These are phyloP conservation scores for Lagocephalus sceleratus DNA, from an alignment of 2,797 vertebrate species.

Conservation along the genomic window DNA sequence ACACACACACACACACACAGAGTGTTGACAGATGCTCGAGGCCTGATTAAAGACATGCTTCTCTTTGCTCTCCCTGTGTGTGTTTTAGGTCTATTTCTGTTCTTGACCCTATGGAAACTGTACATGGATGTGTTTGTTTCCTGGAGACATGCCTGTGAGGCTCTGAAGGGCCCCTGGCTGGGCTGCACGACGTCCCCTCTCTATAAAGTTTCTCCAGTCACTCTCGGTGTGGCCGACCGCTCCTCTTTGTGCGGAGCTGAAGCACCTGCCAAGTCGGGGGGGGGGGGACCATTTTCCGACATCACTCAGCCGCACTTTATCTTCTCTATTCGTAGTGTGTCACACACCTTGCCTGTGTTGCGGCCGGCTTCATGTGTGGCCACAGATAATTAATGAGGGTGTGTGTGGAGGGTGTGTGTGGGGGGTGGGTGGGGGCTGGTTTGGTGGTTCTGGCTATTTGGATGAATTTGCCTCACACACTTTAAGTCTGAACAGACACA, in stretches of 20 bases:
- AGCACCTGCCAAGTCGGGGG: conserved; percentile 51
- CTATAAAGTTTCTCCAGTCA: conserved; percentile 18
- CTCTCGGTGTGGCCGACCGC: conserved; percentile 35
- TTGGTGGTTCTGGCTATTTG: not conserved
- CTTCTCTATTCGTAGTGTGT: conserved; percentile 44
- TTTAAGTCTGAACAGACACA: too few relatives aligned
- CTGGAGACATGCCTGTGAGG: conserved; percentile 5
- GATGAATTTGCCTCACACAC: conserved; percentile 4
- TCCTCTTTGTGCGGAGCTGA: conserved; percentile 32
- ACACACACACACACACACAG: conserved; percentile 33
- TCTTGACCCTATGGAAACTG: conserved; percentile 11
- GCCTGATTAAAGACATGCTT: conserved; percentile 49
- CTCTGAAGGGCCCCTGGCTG: conserved; percentile 1
- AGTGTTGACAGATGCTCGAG: conserved; percentile 47
- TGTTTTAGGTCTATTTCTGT: conserved; percentile 14
- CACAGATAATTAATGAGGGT: conserved; percentile 3
- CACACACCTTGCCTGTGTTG: conserved; percentile 47
- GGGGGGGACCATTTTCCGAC: conserved; percentile 40
- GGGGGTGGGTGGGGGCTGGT: not conserved
- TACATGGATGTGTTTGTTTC: conserved; percentile 1
- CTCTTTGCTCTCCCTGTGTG: conserved; percentile 2
- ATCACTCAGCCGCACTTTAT: conserved; percentile 52
- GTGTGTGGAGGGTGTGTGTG: not conserved
- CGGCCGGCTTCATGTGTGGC: conserved; percentile 44
- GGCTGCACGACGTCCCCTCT: conserved; percentile 27